These are phyloP conservation scores for Helogale parvula DNA, from an alignment of 2,113 vertebrate species.

Conservation along the genomic window DNA sequence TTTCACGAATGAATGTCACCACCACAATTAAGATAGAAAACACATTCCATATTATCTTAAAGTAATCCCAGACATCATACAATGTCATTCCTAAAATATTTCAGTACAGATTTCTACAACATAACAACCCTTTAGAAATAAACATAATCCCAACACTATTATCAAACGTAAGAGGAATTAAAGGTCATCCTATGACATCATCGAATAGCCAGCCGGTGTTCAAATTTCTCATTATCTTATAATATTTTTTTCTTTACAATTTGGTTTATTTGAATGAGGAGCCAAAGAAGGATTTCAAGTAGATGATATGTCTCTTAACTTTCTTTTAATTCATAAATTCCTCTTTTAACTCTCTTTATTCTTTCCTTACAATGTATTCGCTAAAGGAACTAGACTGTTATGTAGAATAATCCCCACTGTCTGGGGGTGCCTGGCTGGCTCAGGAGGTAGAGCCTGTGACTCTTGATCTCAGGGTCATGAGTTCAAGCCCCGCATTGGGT, in stretches of 20 bases:
- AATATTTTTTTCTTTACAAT: background rate
- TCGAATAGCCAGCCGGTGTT: background rate
- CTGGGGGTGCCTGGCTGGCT: too few species aligned
- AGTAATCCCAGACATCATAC: background rate
- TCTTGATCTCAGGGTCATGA: too few species aligned
- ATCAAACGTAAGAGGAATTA: constrained; percentile 8
- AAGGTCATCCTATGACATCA: background rate
- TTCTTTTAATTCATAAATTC: background rate
- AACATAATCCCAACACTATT: background rate
- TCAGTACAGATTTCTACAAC: background rate
- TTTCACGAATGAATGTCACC: background rate
- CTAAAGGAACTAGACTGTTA: background rate
- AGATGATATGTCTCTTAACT: background rate
- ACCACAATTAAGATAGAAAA: background rate
- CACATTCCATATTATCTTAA: background rate
- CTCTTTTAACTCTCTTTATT: background rate
- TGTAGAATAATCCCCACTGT: background rate
- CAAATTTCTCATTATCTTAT: background rate
- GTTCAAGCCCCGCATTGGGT: too few species aligned
- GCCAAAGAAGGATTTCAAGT: background rate
- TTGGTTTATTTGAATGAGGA: constrained; percentile 31
- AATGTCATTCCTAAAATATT: background rate
- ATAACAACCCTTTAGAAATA: background rate
- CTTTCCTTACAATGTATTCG: background rate
- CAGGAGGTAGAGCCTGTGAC: too few species aligned